These are phyloP conservation scores for Thunnus maccoyii DNA, from an alignment of 2,113 vertebrate species.

Conservation along the genomic window DNA sequence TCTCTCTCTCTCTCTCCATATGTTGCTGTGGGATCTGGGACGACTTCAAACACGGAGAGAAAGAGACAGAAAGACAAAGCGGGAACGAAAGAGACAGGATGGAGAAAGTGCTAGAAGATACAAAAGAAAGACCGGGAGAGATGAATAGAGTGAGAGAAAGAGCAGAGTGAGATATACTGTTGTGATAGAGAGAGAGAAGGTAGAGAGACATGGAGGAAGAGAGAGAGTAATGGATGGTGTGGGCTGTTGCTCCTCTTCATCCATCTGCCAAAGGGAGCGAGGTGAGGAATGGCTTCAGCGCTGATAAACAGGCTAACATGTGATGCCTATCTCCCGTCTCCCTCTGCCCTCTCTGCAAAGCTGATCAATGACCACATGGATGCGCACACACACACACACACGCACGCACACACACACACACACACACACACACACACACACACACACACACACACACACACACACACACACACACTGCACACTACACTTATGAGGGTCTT, in stretches of 20 bases:
- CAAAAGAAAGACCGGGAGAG: neutral
- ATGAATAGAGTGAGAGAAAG: conserved; percentile 12
- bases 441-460: too few relatives aligned
- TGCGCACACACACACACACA: neutral
- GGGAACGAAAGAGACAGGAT: conserved; percentile 32
- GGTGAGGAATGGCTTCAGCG: conserved; percentile 55
- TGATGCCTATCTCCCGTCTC: conserved; percentile 53
- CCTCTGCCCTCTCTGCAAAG: conserved; percentile 1
- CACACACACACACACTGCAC: too few relatives aligned
- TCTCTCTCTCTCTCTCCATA: conserved; percentile 58
- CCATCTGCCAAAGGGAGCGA: conserved; percentile 44
- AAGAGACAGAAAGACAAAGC: conserved; percentile 38
- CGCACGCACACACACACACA: neutral
- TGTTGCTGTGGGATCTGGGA: conserved; percentile 72
- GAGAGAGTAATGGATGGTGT: conserved; percentile 39
- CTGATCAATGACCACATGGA: conserved; percentile 56
- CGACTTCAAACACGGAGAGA: conserved; percentile 60
- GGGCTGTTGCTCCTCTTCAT: conserved; percentile 50
- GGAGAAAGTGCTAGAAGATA: conserved; percentile 20
- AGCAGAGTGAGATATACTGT: conserved; percentile 26
- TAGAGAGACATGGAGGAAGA: conserved; percentile 5
- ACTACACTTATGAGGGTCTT: neutral
- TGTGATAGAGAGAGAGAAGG: conserved; percentile 9
- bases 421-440: too few relatives aligned
- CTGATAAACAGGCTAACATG: conserved; percentile 70